phyloP scores from a whole-genome alignment of 1,140 invertebrate genomes.

The Oncopeltus fasciatus region DNA sequence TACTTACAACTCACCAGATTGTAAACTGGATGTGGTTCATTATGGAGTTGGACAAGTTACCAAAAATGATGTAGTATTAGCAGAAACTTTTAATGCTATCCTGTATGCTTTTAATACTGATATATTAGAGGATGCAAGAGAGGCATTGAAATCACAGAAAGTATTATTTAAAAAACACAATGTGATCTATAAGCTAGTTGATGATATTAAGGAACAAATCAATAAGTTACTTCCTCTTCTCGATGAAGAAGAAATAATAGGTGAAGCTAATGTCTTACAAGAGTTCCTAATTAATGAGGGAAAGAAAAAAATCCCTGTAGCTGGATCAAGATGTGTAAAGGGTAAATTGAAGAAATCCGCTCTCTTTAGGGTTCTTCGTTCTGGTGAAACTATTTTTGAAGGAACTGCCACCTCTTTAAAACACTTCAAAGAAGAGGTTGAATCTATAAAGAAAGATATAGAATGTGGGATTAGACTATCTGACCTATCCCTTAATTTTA shows the following conservation, averaged over 20 bases:
- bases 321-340: conserved; percentile 72
- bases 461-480: conserved; percentile 77
- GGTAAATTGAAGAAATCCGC: conserved; percentile 57
- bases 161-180: conserved; percentile 56
- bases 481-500: conserved; percentile 44
- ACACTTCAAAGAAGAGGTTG: conserved; percentile 79
- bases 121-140: conserved; percentile 34
- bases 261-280: conserved; percentile 74
- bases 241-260: conserved; percentile 59
- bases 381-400: conserved; percentile 52
- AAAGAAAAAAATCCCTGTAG: conserved; percentile 65
- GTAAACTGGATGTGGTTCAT: conserved; percentile 72
- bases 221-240: conserved; percentile 51
- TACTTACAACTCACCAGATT: conserved; percentile 62
- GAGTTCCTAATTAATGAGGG: conserved; percentile 70
- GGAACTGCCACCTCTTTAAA: conserved; percentile 57
- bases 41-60: conserved; percentile 77
- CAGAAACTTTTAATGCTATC: conserved; percentile 65
- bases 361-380: conserved; percentile 52
- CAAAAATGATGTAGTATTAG: conserved; percentile 72
- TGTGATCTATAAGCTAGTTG: conserved; percentile 82
- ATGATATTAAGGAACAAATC: conserved; percentile 72
- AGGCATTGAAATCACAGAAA: conserved; percentile 36
- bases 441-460: conserved; percentile 61
- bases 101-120: conserved; percentile 78